A percentile compares a stretch with the other conserved stretches of the same genome.
phyloP scores from a whole-genome alignment of 2,797 vertebrate genomes.

The Macrochelys suwanniensis region DNA sequence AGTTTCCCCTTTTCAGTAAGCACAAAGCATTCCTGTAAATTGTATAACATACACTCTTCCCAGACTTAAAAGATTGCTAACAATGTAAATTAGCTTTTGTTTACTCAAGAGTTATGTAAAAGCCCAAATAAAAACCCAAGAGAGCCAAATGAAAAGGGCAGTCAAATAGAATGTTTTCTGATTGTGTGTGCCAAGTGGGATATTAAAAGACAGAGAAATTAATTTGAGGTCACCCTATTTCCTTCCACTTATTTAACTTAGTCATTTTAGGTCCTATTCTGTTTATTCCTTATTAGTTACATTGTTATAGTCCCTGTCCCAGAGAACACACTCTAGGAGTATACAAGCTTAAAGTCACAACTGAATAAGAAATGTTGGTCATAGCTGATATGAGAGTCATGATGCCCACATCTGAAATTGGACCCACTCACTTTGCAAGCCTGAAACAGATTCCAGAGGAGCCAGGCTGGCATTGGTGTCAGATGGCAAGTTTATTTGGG shows the following conservation, averaged over 20 bases:
- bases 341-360: neutral
- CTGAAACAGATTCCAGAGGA: neutral
- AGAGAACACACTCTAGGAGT: neutral
- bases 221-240: neutral
- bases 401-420: neutral
- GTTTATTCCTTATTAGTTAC: neutral
- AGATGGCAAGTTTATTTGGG: constrained; percentile 38
- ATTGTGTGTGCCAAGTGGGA: neutral
- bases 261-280: neutral
- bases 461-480: neutral
- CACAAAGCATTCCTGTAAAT: neutral
- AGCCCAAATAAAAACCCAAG: neutral
- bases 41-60: neutral
- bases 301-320: neutral
- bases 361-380: neutral
- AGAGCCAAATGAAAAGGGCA: neutral
- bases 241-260: constrained; percentile 11
- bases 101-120: constrained; percentile 22
- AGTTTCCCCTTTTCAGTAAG: constrained; percentile 24
- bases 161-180: constrained; percentile 18
- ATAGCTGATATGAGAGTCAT: neutral
- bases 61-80: constrained; percentile 25
- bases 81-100: constrained; percentile 25
- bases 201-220: constrained; percentile 9
- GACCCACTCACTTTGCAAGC: neutral